Evolutionary conservation across 2,113 vertebrate species (phyloP).

Genomic region (Gasterosteus nipponicus): DNA sequence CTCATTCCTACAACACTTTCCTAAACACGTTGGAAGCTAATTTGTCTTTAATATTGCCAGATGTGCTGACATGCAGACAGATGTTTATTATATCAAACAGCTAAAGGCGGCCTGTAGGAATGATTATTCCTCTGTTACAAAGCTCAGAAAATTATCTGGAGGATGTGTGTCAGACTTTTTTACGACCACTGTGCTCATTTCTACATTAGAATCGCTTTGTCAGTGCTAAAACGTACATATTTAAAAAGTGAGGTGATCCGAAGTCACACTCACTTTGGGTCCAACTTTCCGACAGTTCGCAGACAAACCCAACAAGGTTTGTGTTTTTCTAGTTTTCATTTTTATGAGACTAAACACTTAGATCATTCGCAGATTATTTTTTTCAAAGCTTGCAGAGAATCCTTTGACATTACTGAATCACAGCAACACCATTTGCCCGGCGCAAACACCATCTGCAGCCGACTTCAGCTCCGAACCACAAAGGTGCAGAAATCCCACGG

Average conservation of each 20-base stretch:
- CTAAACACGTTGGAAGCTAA: conserved; percentile 77
- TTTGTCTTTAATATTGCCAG: conserved; percentile 87
- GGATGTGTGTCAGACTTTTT: conserved; percentile 54
- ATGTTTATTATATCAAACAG: conserved; percentile 76
- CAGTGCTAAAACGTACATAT: conserved; percentile 24
- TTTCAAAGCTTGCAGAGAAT: conserved; percentile 29
- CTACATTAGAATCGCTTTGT: conserved; percentile 43
- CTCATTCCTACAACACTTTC: conserved; percentile 81
- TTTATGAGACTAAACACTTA: conserved; percentile 24
- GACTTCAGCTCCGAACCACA: conserved; percentile 30
- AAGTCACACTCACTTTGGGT: conserved; percentile 34
- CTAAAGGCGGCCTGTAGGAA: conserved; percentile 60
- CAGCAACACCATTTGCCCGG: conserved; percentile 3
- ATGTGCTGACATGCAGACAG: conserved; percentile 84
- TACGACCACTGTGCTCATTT: conserved; percentile 35
- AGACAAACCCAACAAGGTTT: conserved; percentile 39
- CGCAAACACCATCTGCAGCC: conserved; percentile 20
- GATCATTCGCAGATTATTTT: conserved; percentile 36
- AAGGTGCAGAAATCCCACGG: conserved; percentile 59
- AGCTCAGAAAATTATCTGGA: conserved; percentile 52
- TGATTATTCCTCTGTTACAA: conserved; percentile 58
- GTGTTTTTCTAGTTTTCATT: conserved; percentile 16
- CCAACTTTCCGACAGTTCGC: conserved; percentile 25
- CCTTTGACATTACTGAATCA: conserved; percentile 34
- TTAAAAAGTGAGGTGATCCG: conserved; percentile 37